These are phyloP conservation scores for Metridium senile DNA, from an alignment of 92 coral and sea anemone genomes.

Conservation along the genomic window DNA sequence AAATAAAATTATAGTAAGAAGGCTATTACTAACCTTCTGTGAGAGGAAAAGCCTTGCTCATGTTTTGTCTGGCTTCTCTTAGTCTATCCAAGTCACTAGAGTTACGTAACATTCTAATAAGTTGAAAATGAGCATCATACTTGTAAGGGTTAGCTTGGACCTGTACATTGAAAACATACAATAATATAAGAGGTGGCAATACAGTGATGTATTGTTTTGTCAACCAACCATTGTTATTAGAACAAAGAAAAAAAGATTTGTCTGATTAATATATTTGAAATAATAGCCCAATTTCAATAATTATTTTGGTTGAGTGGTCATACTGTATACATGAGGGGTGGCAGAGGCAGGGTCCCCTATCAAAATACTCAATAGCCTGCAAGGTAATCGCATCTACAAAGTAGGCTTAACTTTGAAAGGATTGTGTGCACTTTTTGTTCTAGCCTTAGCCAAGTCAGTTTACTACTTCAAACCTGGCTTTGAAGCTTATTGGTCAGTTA, in stretches of 20 bases:
- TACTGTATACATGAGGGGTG: not conserved
- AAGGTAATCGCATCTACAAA: too few relatives aligned
- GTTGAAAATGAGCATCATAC: slow-evolving; percentile 86
- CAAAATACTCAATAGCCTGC: not conserved
- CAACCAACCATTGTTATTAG: too few relatives aligned
- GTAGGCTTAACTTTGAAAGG: too few relatives aligned
- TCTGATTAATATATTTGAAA: too few relatives aligned
- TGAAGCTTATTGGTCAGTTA: too few relatives aligned
- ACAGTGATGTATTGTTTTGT: not conserved
- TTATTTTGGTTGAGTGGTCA: not conserved
- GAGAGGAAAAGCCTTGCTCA: slow-evolving; percentile 90
- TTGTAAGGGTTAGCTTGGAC: slow-evolving; percentile 82
- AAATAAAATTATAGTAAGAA: too few relatives aligned
- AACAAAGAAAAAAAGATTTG: not conserved
- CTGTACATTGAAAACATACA: too few relatives aligned
- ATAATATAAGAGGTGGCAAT: not conserved
- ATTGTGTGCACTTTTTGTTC: too few relatives aligned
- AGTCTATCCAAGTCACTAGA: slow-evolving; percentile 87
- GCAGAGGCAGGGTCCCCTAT: not conserved
- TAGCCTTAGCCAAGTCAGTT: too few relatives aligned
- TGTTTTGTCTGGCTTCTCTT: slow-evolving; percentile 80
- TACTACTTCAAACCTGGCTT: too few relatives aligned
- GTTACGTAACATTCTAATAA: slow-evolving; percentile 66
- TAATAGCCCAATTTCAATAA: not conserved
- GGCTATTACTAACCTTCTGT: slow-evolving; percentile 83